Evolutionary conservation across 1,140 invertebrate species (phyloP), one percentile per base, ranked within the genome.

Genomic region (Pseudachorutes palmiensis): DNA sequence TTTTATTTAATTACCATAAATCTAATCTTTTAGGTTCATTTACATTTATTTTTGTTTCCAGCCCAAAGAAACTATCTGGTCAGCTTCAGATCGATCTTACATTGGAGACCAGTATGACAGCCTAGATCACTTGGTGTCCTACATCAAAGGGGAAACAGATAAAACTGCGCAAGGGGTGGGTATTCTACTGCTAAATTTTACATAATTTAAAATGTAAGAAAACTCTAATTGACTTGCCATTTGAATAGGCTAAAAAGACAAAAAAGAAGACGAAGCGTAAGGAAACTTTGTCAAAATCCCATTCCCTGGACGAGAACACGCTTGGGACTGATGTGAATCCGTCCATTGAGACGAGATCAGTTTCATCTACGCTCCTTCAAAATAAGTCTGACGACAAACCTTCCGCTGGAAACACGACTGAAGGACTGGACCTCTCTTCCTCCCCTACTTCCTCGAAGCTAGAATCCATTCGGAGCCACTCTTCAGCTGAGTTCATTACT

Each of bases 181-280:
- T 12, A 45, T 45, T 45, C 9, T 9, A 45, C 36, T 9, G 9
- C 24, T 14, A 55, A 26, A 16, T 55, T 19, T 55, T 55, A 9
- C 14, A 22, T 14, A 19, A 26, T 55, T 22, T 5, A 55, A 55
- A 55, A 14, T 12, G 36, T 45, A 12, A 19, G 9, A 12, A 19
- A 45, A 45, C 36, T 45, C 19, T 55, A 19, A 26, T 55, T 55
- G 9, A 14, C 14, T 14, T 55, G 3, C 24, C 51, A n/a, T n/a
- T n/a, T n/a, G n/a, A n/a, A n/a, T n/a, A 55, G 51, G 24, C 5
- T 12, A 55, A 55, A 22, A 55, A 55, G 24, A 9, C 51, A 24
- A 55, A 55, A 26, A 55, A 55, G 51, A 55, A 55, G 24, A 24
- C 12, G 51, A 55, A 55, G 51, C 51, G 51, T 26, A 55, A 55